Percentiles rank a stretch among this genome's conserved stretches.
phyloP scores from a whole-genome alignment of 2,888 invertebrate genomes.

The Heteromyza rotundicornis region DNA sequence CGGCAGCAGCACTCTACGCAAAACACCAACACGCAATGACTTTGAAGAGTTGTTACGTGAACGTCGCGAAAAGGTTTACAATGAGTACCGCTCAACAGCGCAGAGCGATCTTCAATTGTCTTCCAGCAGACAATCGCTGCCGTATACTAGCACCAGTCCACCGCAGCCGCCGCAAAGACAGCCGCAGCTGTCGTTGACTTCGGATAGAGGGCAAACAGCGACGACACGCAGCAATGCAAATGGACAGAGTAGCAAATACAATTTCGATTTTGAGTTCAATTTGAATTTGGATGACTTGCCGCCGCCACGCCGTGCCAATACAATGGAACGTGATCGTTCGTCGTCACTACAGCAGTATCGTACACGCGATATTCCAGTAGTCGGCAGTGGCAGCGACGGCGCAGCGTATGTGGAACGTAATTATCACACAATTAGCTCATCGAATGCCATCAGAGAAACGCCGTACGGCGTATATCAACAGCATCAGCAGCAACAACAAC shows the following conservation, averaged over 20 bases:
- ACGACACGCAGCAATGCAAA: background rate
- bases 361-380: conserved; percentile 48
- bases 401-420: conserved; percentile 56
- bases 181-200: conserved; percentile 8
- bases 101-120: conserved; percentile 15
- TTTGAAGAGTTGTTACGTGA: conserved; percentile 62
- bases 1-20: conserved; percentile 25
- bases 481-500: too few relatives aligned
- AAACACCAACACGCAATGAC: conserved; percentile 58
- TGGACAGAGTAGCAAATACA: conserved; percentile 41
- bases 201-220: conserved; percentile 10
- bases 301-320: conserved; percentile 29
- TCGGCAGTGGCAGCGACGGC: conserved; percentile 23
- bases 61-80: conserved; percentile 60
- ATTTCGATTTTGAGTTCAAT: conserved; percentile 55
- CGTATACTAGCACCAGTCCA: conserved; percentile 5
- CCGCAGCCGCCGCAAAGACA: conserved; percentile 40
- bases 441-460: conserved; percentile 30
- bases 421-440: conserved; percentile 60
- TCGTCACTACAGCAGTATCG: conserved; percentile 32
- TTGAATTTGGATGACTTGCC: conserved; percentile 44
- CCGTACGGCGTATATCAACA: conserved; percentile 20
- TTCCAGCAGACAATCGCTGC: background rate
- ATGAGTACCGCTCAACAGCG: conserved; percentile 40
- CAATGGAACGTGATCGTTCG: conserved; percentile 33